Evolutionary conservation across 2,797 vertebrate species (phyloP).

Genomic region (Rhabdophis nuchalis): DNA sequence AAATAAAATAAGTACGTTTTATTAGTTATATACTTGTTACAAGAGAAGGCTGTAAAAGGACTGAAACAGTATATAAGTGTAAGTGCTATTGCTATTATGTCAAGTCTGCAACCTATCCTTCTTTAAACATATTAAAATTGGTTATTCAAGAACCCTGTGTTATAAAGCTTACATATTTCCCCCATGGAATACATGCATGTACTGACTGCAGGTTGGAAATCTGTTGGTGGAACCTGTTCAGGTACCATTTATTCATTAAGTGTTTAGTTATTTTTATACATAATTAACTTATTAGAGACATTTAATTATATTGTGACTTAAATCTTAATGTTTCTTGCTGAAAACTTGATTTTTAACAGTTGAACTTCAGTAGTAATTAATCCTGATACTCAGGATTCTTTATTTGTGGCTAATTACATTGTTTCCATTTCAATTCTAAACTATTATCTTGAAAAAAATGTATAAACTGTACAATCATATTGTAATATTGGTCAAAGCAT

Average conservation of each 20-base stretch:
- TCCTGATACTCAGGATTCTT: not conserved
- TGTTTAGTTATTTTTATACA: not conserved
- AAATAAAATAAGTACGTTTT: not conserved
- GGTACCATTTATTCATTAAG: not conserved
- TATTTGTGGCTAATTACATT: not conserved
- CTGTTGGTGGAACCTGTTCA: not conserved
- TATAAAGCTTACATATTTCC: not conserved
- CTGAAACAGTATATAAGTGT: too few species aligned
- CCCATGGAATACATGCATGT: not conserved
- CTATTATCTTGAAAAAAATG: not conserved
- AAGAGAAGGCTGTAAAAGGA: too few species aligned
- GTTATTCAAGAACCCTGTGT: not conserved
- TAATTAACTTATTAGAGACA: not conserved
- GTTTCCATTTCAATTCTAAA: conserved; percentile 7
- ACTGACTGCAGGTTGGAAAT: not conserved
- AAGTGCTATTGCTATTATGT: not conserved
- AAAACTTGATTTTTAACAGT: not conserved
- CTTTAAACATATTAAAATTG: not conserved
- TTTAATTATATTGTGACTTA: not conserved
- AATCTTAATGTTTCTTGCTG: not conserved
- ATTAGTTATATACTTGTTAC: not conserved
- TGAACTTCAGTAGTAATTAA: not conserved
- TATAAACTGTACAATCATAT: not conserved
- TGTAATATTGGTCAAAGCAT: not conserved
- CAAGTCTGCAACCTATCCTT: not conserved